A percentile compares a stretch with the other conserved stretches of the same genome.
These are phyloP conservation scores for Pterois miles DNA, from an alignment of 2,797 vertebrate species.

Conservation along the genomic window DNA sequence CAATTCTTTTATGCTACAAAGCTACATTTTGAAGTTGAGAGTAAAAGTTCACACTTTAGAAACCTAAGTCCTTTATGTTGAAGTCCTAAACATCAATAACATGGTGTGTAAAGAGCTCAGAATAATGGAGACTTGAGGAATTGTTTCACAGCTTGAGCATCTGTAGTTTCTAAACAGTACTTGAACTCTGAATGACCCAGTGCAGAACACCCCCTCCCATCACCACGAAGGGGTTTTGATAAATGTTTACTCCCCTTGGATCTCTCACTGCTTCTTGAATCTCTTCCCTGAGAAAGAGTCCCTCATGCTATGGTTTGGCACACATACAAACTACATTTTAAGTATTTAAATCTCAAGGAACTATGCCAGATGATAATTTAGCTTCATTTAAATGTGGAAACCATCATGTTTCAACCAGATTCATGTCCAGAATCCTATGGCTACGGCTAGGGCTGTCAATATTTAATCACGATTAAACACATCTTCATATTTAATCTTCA, in stretches of 20 bases:
- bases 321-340: background rate
- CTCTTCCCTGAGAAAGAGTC: conserved; percentile 3
- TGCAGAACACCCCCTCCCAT: background rate
- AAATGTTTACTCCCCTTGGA: too few relatives aligned
- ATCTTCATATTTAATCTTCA: too few relatives aligned
- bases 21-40: too few relatives aligned
- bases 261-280: conserved; percentile 25
- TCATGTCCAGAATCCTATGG: background rate
- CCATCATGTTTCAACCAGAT: background rate
- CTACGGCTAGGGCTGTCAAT: too few relatives aligned
- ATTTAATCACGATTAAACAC: too few relatives aligned
- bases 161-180: conserved; percentile 21
- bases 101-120: background rate
- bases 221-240: conserved; percentile 18
- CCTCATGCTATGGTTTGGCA: background rate
- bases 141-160: background rate
- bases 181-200: conserved; percentile 53
- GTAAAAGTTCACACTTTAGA: too few relatives aligned
- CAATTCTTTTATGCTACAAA: too few relatives aligned
- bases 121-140: background rate
- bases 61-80: too few relatives aligned
- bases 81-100: background rate
- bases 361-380: background rate
- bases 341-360: background rate
- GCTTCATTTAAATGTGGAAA: background rate